These are phyloP conservation scores for Aspidapion aeneum DNA, from an alignment of 2,888 invertebrate genomes.

Conservation along the genomic window DNA sequence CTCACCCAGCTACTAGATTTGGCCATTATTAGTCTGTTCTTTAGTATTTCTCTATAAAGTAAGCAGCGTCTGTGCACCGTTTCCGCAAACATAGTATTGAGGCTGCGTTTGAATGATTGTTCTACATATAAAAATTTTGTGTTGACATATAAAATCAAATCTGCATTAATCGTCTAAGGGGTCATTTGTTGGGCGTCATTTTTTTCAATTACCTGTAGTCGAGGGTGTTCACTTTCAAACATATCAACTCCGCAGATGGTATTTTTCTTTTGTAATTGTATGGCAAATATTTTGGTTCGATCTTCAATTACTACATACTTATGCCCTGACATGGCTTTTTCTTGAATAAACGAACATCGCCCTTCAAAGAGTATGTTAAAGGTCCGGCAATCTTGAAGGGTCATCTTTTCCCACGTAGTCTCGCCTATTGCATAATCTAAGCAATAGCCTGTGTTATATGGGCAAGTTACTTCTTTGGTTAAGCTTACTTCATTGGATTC, in stretches of 20 bases:
- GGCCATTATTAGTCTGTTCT: background rate
- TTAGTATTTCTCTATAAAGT: conserved; percentile 1
- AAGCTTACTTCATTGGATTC: too few relatives aligned
- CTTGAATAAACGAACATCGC: too few relatives aligned
- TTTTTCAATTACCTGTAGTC: background rate
- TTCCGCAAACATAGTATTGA: background rate
- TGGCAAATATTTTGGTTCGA: background rate
- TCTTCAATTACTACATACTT: conserved; percentile 2
- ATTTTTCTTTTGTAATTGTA: background rate
- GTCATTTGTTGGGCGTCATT: background rate
- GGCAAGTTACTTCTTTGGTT: too few relatives aligned
- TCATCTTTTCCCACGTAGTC: too few relatives aligned
- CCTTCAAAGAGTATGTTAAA: too few relatives aligned
- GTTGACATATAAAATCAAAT: background rate
- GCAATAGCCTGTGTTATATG: too few relatives aligned
- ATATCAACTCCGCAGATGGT: background rate
- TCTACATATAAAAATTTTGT: background rate
- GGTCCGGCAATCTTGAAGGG: too few relatives aligned
- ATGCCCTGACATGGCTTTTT: too few relatives aligned
- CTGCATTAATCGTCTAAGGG: background rate
- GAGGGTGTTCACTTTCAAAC: background rate
- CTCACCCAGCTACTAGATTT: too few relatives aligned
- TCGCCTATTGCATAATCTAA: too few relatives aligned
- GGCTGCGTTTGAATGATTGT: conserved; percentile 1
- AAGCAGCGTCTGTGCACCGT: background rate